Percentiles rank a stretch among this genome's conserved stretches.
Conservation (phyloP, 1,140 invertebrate genomes). For the Macrotrachela quadricornifera region DNA sequence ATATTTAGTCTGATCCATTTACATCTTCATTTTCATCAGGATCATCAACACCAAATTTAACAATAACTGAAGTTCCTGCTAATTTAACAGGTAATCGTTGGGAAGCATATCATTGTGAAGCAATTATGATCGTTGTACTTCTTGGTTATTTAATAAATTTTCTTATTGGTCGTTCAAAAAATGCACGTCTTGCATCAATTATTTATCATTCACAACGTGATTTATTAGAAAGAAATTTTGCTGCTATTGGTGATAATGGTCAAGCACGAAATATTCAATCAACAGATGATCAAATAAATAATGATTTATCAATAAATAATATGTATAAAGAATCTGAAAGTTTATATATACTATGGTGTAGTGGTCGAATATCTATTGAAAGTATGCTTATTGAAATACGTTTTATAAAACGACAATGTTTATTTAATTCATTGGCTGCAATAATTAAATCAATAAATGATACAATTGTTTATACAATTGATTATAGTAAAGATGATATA, state of each 20-base stretch:
- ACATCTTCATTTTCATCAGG: too few relatives aligned
- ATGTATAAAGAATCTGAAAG: conserved; percentile 68
- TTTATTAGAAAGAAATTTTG: conserved; percentile 73
- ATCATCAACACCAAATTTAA: too few relatives aligned
- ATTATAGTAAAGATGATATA: conserved; percentile 49
- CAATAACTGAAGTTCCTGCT: too few relatives aligned
- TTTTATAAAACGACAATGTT: conserved; percentile 80
- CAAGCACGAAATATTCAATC: conserved; percentile 46
- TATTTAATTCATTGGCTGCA: conserved; percentile 43
- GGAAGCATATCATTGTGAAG: conserved; percentile 90
- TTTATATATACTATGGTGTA: conserved; percentile 81
- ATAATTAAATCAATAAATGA: conserved; percentile 56
- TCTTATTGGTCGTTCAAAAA: conserved; percentile 59
- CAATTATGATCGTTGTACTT: conserved; percentile 63
- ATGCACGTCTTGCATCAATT: conserved; percentile 48
- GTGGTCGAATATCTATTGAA: conserved; percentile 72
- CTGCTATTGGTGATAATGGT: conserved; percentile 51
- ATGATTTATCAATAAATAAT: too few relatives aligned
- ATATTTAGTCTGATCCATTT: too few relatives aligned
- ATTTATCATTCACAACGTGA: conserved; percentile 66
- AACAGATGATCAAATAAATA: conserved; percentile 32
- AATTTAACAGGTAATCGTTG: conserved; percentile 32
- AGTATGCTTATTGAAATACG: conserved; percentile 88
- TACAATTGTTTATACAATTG: conserved; percentile 7
- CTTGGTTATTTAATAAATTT: conserved; percentile 82